Percentiles rank a stretch among this genome's conserved stretches.
Evolutionary conservation across 2,113 vertebrate genomes (phyloP).

Genomic region (Hymenochirus boettgeri): DNA sequence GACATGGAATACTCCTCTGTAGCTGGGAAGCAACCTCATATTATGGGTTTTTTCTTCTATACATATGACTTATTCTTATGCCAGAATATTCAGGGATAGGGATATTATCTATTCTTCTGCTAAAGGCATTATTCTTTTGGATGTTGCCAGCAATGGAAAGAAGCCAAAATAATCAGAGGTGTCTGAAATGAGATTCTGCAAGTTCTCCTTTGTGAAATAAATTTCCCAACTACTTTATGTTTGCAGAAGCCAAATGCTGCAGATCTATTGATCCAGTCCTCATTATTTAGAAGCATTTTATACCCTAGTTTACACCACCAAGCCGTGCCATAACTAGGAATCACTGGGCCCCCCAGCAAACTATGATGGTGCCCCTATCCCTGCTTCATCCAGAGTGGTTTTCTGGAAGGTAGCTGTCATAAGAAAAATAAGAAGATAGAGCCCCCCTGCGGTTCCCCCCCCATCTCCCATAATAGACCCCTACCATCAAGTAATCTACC

Average conservation of each 20-base stretch:
- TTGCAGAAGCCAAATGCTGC: slow-evolving; percentile 1
- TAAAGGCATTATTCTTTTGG: slow-evolving; percentile 24
- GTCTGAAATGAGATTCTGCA: slow-evolving; percentile 12
- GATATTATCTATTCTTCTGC: slow-evolving; percentile 13
- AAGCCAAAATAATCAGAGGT: neutral
- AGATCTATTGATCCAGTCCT: neutral
- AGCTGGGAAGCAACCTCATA: slow-evolving; percentile 8
- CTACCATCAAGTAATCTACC: too few species aligned
- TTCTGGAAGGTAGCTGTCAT: too few species aligned
- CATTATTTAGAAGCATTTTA: neutral
- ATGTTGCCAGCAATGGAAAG: neutral
- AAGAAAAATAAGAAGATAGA: too few species aligned
- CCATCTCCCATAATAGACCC: too few species aligned
- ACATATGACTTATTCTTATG: neutral
- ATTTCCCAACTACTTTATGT: neutral
- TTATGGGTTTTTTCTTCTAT: slow-evolving; percentile 11
- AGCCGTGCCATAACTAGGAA: too few species aligned
- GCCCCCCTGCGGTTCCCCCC: too few species aligned
- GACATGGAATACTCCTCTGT: slow-evolving; percentile 12
- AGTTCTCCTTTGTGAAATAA: neutral
- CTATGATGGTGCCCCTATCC: too few species aligned
- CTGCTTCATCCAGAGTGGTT: too few species aligned
- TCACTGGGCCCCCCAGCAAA: too few species aligned
- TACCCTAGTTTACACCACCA: too few species aligned
- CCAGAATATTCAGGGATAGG: slow-evolving; percentile 7